Conservation (phyloP, 2,888 invertebrate species). For the Chaetoderma sp. region DNA sequence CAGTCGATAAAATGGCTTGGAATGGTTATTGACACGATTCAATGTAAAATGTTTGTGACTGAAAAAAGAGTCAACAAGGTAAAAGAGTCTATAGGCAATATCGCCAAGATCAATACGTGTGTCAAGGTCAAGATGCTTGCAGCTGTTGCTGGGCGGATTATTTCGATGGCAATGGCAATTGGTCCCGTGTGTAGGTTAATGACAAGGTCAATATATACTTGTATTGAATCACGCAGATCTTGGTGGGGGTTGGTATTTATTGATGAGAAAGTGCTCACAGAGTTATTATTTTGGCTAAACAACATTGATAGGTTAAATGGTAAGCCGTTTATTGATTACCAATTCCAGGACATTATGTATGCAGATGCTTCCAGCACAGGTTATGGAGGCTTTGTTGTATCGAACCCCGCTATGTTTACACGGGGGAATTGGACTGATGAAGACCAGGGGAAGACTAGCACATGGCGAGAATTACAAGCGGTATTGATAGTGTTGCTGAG, state of each 20-base stretch:
- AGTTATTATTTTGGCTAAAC: not conserved
- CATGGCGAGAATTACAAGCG: slow-evolving; percentile 15
- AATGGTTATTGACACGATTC: not conserved
- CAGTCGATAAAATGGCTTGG: not conserved
- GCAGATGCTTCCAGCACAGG: not conserved
- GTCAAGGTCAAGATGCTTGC: not conserved
- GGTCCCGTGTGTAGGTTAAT: not conserved
- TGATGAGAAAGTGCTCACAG: not conserved
- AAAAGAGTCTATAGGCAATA: not conserved
- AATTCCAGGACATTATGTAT: not conserved
- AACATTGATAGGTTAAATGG: not conserved
- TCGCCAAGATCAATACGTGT: not conserved
- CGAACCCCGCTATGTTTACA: not conserved
- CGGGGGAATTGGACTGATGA: slow-evolving; percentile 1
- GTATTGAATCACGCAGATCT: not conserved
- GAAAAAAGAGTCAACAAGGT: not conserved
- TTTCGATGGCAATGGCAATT: not conserved
- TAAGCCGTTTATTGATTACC: not conserved
- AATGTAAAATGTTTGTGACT: not conserved
- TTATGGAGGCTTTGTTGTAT: not conserved
- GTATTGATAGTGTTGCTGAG: not conserved
- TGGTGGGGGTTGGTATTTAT: not conserved
- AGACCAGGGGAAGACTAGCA: slow-evolving; percentile 2
- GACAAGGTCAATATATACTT: not conserved
- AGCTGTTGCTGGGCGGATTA: not conserved